Base-by-base conservation (phyloP, 2,113 vertebrate species). In the Bos indicus region DNA sequence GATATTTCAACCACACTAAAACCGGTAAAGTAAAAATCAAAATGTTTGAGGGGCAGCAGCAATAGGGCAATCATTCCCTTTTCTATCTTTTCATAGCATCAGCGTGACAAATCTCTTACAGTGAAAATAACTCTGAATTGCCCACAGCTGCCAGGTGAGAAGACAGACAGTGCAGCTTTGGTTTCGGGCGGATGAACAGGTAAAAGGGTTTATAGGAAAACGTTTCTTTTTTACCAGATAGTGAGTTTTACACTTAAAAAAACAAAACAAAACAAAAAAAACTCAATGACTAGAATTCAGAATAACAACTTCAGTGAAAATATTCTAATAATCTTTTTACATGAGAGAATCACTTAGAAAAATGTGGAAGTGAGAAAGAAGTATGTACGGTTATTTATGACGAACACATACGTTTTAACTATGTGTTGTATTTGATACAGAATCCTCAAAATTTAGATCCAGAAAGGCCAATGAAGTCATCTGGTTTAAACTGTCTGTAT, bases 21-120 rank as follows among this genome's bases (percentile, higher is more conserved):
- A 30, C 33, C 21, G 6, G 54, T 64, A 97, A 88, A 95, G 88
- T 94, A 98, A 97, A 98, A 88, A 64, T 1, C 0, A 97, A 94
- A 94, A 6, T 0, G 57, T 98, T 88, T 6, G 0, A 95, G 89
- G 93, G 95, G 94, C 57, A 78, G 74, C 12, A 62, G 82, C 57
- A 95, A 85, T 83, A 87, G 56, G 94, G 81, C 81, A 97, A 96
- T 98, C 95, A 94, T 94, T 95, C 89, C 94, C 84, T 95, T n/a
- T 86, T 88, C 94, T 80, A 90, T 96, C 94, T 95, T 40, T 94
- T 64, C 87, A 90, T 40, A 94, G 89, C 48, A 67, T 60, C 90
- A 78, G 48, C 52, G 33, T 96, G 98, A 97, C 95, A 97, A 91
- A 96, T 93, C 51, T 95, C 56, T 96, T 77, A 97, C 51, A 87